These are phyloP conservation scores for Calliphora vomitoria DNA, from an alignment of 2,888 invertebrate species.

Conservation along the genomic window DNA sequence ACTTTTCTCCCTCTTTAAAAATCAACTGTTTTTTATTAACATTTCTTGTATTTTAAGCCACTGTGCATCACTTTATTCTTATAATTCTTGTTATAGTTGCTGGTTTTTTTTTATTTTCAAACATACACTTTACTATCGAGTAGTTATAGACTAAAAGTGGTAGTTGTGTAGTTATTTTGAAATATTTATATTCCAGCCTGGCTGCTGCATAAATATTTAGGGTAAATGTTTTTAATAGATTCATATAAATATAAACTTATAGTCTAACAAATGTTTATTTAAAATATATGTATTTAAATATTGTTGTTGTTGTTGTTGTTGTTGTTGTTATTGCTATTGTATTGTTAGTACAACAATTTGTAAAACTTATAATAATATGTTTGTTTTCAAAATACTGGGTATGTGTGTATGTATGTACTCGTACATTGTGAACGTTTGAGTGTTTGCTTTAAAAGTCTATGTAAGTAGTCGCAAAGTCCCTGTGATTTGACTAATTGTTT, in stretches of 20 bases:
- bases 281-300: conserved; percentile 13
- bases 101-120: background rate
- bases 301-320: background rate
- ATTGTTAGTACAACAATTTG: no score
- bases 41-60: background rate
- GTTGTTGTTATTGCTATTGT: background rate
- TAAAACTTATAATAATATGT: background rate
- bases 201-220: conserved; percentile 51
- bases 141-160: conserved; percentile 23
- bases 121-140: background rate
- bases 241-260: conserved; percentile 10
- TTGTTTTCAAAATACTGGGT: background rate
- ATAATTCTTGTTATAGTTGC: background rate
- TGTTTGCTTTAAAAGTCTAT: conserved; percentile 9
- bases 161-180: conserved; percentile 24
- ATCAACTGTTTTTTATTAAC: no score
- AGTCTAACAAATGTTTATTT: conserved; percentile 25
- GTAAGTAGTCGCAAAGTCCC: conserved; percentile 45
- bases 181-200: conserved; percentile 9
- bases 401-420: background rate
- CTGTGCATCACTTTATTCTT: conserved; percentile 1
- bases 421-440: no score
- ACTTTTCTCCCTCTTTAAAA: no score
- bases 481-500: conserved; percentile 77
- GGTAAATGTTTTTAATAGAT: conserved; percentile 65